These are phyloP conservation scores for Archaeoteleia sp. DNA, from an alignment of 2,888 invertebrate genomes.

Conservation along the genomic window DNA sequence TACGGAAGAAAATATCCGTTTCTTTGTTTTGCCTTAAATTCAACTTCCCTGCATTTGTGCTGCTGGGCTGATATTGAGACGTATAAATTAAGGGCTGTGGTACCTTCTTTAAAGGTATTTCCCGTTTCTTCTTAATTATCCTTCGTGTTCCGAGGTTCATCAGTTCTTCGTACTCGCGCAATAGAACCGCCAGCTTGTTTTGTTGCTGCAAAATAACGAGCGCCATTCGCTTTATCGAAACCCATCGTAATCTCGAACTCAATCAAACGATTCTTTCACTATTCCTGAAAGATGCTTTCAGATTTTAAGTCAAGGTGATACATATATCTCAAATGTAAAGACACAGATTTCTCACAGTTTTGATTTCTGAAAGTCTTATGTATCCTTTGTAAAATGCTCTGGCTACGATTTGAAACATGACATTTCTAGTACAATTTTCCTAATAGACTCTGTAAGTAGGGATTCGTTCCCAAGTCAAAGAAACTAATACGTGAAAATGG, in stretches of 20 bases:
- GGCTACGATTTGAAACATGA: too few species aligned
- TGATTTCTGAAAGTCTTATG: too few species aligned
- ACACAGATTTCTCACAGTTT: too few species aligned
- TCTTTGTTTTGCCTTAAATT: background rate
- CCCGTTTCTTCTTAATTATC: constrained; percentile 70
- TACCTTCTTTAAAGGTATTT: constrained; percentile 82
- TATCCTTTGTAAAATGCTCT: too few species aligned
- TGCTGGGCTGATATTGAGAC: constrained; percentile 12
- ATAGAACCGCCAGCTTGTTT: constrained; percentile 62
- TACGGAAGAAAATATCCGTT: background rate
- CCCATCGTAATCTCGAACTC: constrained; percentile 6
- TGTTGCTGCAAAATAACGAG: constrained; percentile 60
- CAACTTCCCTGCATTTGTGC: constrained; percentile 1
- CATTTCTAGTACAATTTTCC: too few species aligned
- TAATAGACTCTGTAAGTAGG: too few species aligned
- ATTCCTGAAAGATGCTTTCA: background rate
- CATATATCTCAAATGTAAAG: too few species aligned
- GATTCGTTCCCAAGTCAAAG: too few species aligned
- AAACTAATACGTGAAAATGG: too few species aligned
- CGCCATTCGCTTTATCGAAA: constrained; percentile 9
- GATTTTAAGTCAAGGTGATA: too few species aligned
- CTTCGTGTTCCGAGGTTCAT: constrained; percentile 62
- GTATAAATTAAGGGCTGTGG: constrained; percentile 27
- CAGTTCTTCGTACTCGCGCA: constrained; percentile 69
- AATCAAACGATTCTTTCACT: background rate